A percentile compares a stretch with the other conserved stretches of the same genome.
Evolutionary conservation across 1,140 invertebrate species (phyloP).

Genomic region (Popillia japonica): DNA sequence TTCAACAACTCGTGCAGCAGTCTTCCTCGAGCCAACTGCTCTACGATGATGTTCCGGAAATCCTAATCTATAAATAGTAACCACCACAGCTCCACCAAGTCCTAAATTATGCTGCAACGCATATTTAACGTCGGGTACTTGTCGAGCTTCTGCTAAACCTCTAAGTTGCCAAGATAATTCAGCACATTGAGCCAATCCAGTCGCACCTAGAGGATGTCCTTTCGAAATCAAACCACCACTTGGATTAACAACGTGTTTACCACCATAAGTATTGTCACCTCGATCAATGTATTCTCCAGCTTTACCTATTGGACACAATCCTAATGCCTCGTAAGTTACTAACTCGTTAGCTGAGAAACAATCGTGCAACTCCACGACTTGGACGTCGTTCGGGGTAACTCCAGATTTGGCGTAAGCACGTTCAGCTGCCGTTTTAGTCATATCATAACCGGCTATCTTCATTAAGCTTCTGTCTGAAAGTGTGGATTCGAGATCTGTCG

Average conservation of each 20-base stretch:
- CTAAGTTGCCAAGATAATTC: slow-evolving; percentile 95
- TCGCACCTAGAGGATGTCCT: slow-evolving; percentile 97
- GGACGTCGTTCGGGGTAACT: slow-evolving; percentile 79
- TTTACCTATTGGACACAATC: slow-evolving; percentile 88
- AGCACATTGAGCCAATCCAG: slow-evolving; percentile 94
- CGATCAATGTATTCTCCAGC: slow-evolving; percentile 92
- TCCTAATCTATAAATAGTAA: slow-evolving; percentile 87
- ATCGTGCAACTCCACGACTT: slow-evolving; percentile 97
- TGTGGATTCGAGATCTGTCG: slow-evolving; percentile 86
- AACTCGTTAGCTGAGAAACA: slow-evolving; percentile 98
- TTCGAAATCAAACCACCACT: slow-evolving; percentile 98
- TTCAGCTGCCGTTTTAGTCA: slow-evolving; percentile 88
- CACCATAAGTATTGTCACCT: slow-evolving; percentile 97
- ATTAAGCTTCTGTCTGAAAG: slow-evolving; percentile 88
- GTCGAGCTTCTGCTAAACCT: slow-evolving; percentile 87
- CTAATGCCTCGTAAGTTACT: slow-evolving; percentile 96
- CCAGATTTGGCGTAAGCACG: slow-evolving; percentile 80
- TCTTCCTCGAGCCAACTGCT: background rate
- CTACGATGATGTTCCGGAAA: slow-evolving; percentile 64
- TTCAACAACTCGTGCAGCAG: background rate
- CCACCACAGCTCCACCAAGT: slow-evolving; percentile 93
- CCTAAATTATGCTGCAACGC: slow-evolving; percentile 97
- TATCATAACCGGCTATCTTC: slow-evolving; percentile 93
- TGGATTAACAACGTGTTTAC: slow-evolving; percentile 96
- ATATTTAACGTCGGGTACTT: slow-evolving; percentile 85